Conservation (phyloP, 2,113 vertebrate genomes). For the Motacilla tschutschensis region DNA sequence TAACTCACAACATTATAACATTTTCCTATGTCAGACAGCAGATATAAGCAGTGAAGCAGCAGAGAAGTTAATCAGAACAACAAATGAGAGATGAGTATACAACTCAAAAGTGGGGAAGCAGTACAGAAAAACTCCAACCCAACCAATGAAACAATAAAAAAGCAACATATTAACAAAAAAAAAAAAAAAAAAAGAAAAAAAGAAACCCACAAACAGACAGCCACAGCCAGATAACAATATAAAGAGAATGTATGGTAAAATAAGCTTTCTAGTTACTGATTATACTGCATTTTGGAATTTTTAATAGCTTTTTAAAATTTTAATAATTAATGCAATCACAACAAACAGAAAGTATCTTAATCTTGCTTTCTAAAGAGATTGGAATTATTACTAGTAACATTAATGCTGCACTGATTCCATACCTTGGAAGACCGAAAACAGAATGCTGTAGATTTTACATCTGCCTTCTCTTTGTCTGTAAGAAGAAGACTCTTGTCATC, state of each 20-base stretch:
- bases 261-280: neutral
- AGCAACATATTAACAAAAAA: neutral
- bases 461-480: constrained; percentile 90
- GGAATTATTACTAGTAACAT: neutral
- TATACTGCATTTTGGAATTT: rapidly evolving
- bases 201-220: neutral
- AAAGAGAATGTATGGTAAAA: neutral
- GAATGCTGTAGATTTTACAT: constrained; percentile 93
- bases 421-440: constrained; percentile 96
- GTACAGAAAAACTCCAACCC: neutral
- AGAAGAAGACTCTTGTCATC: constrained; percentile 90
- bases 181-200: too few species aligned
- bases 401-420: neutral
- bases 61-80: neutral
- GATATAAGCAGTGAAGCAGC: neutral
- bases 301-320: neutral
- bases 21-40: neutral
- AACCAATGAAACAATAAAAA: neutral
- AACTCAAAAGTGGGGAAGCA: neutral
- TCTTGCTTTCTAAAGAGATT: neutral
- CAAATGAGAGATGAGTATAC: neutral
- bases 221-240: neutral
- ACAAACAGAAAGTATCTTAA: neutral
- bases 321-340: neutral
- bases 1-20: neutral